These are phyloP conservation scores for Crocallis elinguaria DNA, from an alignment of 2,888 invertebrate genomes.

Conservation along the genomic window DNA sequence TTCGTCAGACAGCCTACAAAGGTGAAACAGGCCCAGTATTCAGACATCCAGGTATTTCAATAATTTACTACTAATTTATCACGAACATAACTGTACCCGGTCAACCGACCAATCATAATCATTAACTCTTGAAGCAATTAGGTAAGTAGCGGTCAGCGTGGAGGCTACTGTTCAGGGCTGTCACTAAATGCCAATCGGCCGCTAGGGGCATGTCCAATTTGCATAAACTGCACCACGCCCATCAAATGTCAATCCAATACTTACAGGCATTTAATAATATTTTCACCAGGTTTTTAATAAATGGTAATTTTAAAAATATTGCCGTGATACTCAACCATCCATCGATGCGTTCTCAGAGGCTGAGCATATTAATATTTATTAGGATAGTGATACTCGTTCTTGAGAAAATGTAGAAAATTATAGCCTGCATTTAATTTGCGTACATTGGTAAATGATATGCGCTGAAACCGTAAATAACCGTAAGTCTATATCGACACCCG, in stretches of 20 bases:
- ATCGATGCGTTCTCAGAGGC: constrained; percentile 39
- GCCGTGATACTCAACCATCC: constrained; percentile 25
- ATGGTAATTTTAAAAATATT: constrained; percentile 50
- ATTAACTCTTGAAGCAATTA: constrained; percentile 65
- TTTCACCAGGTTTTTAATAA: constrained; percentile 49
- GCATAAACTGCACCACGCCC: constrained; percentile 71
- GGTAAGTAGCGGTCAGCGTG: constrained; percentile 61
- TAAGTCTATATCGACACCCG: not conserved
- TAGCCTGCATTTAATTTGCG: constrained; percentile 8
- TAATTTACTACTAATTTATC: constrained; percentile 14
- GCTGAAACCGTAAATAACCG: not conserved
- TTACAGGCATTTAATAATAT: constrained; percentile 40
- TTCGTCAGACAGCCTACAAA: constrained; percentile 2
- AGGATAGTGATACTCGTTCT: constrained; percentile 29
- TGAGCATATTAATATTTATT: constrained; percentile 44
- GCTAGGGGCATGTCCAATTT: constrained; percentile 42
- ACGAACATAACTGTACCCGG: constrained; percentile 10
- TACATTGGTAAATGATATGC: constrained; percentile 2
- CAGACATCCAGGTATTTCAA: constrained; percentile 7
- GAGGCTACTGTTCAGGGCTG: constrained; percentile 38
- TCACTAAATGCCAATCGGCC: constrained; percentile 17
- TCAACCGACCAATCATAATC: constrained; percentile 58
- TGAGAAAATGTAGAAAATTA: constrained; percentile 35
- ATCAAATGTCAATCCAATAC: constrained; percentile 56
- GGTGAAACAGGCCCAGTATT: not conserved